phyloP scores from a whole-genome alignment of 2,113 vertebrate genomes.

The Mesocricetus auratus region DNA sequence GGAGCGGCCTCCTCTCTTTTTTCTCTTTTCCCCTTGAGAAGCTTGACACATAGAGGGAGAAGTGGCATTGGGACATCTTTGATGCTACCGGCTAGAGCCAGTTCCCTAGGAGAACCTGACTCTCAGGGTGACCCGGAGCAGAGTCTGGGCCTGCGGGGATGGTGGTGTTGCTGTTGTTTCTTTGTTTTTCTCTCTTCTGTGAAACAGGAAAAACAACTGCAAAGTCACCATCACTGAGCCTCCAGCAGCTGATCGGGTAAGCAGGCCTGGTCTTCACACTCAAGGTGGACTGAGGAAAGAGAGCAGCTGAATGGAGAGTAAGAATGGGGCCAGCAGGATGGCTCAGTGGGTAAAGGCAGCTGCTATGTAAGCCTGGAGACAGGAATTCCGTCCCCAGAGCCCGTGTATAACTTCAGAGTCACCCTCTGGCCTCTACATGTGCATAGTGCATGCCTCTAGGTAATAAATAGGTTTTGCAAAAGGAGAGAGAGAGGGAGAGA shows the following conservation, averaged over 20 bases:
- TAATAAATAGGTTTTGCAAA: not conserved
- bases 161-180: not conserved
- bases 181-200: not conserved
- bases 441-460: too few species aligned
- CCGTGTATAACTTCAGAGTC: not conserved
- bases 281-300: not conserved
- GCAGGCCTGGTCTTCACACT: not conserved
- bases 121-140: not conserved
- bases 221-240: not conserved
- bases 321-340: not conserved
- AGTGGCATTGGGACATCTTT: not conserved
- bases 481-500: not conserved
- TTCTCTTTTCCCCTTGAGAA: not conserved
- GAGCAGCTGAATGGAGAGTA: not conserved
- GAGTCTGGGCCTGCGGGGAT: not conserved
- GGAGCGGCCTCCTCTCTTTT: not conserved
- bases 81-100: not conserved
- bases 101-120: not conserved
- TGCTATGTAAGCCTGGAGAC: not conserved
- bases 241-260: not conserved
- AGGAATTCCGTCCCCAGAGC: not conserved
- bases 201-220: not conserved
- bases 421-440: not conserved
- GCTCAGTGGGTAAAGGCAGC: not conserved
- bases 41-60: not conserved